These are phyloP conservation scores for Rhopalosiphum nymphaeae DNA, from an alignment of 2,888 invertebrate genomes.

Conservation along the genomic window DNA sequence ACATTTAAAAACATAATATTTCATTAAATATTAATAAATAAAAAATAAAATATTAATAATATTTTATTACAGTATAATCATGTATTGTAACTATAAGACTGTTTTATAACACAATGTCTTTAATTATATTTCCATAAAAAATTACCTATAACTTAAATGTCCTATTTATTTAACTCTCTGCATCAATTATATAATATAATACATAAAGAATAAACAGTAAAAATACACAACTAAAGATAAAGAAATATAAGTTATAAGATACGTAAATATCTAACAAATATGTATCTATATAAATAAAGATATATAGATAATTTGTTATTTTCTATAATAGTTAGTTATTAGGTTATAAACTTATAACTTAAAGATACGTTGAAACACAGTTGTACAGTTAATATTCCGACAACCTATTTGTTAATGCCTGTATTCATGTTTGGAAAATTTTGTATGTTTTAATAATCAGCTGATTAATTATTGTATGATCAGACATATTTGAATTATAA, in stretches of 20 bases:
- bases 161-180: no score
- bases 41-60: not conserved
- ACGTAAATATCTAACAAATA: not conserved
- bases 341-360: no score
- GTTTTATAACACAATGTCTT: not conserved
- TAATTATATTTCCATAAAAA: not conserved
- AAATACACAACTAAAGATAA: not conserved
- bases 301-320: not conserved
- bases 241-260: not conserved
- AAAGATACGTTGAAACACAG: no score
- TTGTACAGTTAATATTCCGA: no score
- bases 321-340: no score
- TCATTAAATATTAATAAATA: not conserved
- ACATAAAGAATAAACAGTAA: not conserved
- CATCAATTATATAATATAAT: no score
- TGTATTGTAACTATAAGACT: not conserved
- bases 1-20: conserved; percentile 53
- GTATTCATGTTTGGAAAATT: no score
- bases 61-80: not conserved
- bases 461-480: no score
- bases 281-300: not conserved
- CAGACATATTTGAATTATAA: no score
- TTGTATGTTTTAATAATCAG: no score
- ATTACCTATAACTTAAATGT: not conserved
- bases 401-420: no score